Conservation (phyloP, 30 jellyfish, hydroid and myxozoan species). For the Mastigias papua region DNA sequence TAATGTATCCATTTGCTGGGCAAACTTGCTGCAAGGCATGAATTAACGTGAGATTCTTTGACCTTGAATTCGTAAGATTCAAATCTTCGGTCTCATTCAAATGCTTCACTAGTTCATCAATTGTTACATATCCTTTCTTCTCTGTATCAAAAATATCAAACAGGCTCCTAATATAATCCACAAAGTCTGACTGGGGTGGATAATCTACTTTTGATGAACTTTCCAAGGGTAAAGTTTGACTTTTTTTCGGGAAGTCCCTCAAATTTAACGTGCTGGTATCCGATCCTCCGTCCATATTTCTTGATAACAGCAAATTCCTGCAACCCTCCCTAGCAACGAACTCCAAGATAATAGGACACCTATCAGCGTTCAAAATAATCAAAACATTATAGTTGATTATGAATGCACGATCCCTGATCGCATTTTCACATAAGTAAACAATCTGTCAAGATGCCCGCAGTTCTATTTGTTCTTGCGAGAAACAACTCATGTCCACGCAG, state of each 20-base stretch:
- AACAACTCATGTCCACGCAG: background rate
- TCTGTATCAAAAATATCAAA: conserved; percentile 70
- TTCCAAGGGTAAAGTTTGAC: background rate
- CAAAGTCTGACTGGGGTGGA: background rate
- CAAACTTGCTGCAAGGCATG: conserved; percentile 42
- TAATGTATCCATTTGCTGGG: conserved; percentile 63
- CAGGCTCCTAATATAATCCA: conserved; percentile 37
- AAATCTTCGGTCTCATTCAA: background rate
- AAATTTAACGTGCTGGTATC: background rate
- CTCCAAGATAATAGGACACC: background rate
- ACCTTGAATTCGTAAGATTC: background rate
- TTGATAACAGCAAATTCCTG: background rate
- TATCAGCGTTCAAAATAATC: background rate
- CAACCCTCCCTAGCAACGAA: conserved; percentile 1
- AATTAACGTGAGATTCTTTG: background rate
- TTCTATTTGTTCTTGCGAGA: background rate
- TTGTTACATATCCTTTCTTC: conserved; percentile 51
- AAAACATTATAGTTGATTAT: background rate
- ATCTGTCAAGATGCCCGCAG: background rate
- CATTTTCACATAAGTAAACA: background rate
- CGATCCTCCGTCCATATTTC: background rate
- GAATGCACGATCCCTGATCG: background rate
- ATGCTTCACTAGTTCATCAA: conserved; percentile 54
- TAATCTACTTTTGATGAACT: background rate
- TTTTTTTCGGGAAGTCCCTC: background rate